These are phyloP conservation scores for Ctenochaetus hawaiiensis DNA, from an alignment of 2,797 vertebrate species.

Conservation along the genomic window DNA sequence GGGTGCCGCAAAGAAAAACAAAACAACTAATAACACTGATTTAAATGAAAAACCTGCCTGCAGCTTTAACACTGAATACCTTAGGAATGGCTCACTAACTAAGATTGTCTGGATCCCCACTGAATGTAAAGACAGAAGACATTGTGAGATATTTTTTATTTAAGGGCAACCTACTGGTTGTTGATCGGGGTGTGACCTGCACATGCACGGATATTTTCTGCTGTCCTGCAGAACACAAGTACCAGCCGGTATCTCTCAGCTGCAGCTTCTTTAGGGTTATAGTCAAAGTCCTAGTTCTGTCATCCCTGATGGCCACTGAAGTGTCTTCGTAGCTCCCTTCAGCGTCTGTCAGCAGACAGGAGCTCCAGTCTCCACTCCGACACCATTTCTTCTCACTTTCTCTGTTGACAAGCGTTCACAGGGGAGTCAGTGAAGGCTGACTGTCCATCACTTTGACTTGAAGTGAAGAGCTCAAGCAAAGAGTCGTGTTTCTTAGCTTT, in stretches of 20 bases:
- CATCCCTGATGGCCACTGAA: conserved; percentile 78
- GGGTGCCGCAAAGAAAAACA: not conserved
- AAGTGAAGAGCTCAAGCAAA: conserved; percentile 12
- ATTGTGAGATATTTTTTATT: not conserved
- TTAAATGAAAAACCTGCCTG: not conserved
- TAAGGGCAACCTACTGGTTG: conserved; percentile 67
- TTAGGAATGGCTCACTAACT: not conserved
- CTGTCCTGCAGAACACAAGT: conserved; percentile 77
- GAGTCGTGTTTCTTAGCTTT: conserved; percentile 6
- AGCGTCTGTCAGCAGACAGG: conserved; percentile 71
- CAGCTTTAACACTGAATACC: not conserved
- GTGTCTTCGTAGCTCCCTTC: conserved; percentile 68
- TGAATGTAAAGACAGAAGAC: not conserved
- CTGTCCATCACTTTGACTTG: conserved; percentile 23
- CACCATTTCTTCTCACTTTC: conserved; percentile 84
- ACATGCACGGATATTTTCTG: conserved; percentile 66
- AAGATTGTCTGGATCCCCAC: not conserved
- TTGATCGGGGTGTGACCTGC: conserved; percentile 62
- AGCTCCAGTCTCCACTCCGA: conserved; percentile 77
- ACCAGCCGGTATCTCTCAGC: conserved; percentile 80
- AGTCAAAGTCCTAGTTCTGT: conserved; percentile 72
- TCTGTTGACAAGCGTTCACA: conserved; percentile 70
- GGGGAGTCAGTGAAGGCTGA: conserved; percentile 42
- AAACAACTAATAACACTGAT: too few species aligned
- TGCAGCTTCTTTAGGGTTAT: conserved; percentile 77